phyloP scores from a whole-genome alignment of 2,888 invertebrate species.

The Tachina fera region DNA sequence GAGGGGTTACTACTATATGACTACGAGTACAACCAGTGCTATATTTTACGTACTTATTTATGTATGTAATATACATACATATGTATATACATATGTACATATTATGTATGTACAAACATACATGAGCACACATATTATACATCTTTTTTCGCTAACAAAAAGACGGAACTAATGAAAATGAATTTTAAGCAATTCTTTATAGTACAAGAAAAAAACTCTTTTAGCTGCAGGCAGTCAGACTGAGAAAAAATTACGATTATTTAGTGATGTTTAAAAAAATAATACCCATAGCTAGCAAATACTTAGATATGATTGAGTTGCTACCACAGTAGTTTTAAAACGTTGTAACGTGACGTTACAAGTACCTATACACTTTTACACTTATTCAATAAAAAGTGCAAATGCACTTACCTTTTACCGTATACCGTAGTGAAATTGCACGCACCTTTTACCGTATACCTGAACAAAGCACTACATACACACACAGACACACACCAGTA shows the following conservation, averaged over 20 bases:
- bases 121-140: neutral
- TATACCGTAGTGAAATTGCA: too few species aligned
- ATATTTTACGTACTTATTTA: neutral
- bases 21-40: slow-evolving; percentile 35
- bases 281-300: neutral
- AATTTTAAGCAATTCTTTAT: slow-evolving; percentile 7
- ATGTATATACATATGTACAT: neutral
- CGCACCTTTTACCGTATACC: too few species aligned
- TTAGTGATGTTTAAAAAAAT: slow-evolving; percentile 40
- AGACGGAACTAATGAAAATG: slow-evolving; percentile 47
- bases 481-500: too few species aligned
- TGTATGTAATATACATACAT: too few species aligned
- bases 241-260: slow-evolving; percentile 19
- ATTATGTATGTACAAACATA: neutral
- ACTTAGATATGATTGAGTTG: neutral
- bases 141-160: slow-evolving; percentile 20
- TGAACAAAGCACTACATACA: too few species aligned
- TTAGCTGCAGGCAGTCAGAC: neutral
- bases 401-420: too few species aligned
- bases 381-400: too few species aligned
- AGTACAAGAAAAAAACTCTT: slow-evolving; percentile 1
- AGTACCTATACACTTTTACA: too few species aligned
- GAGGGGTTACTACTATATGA: slow-evolving; percentile 56
- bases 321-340: too few species aligned
- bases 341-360: too few species aligned